phyloP scores from a whole-genome alignment of 2,888 invertebrate species.

The Sphecodes monilicornis region DNA sequence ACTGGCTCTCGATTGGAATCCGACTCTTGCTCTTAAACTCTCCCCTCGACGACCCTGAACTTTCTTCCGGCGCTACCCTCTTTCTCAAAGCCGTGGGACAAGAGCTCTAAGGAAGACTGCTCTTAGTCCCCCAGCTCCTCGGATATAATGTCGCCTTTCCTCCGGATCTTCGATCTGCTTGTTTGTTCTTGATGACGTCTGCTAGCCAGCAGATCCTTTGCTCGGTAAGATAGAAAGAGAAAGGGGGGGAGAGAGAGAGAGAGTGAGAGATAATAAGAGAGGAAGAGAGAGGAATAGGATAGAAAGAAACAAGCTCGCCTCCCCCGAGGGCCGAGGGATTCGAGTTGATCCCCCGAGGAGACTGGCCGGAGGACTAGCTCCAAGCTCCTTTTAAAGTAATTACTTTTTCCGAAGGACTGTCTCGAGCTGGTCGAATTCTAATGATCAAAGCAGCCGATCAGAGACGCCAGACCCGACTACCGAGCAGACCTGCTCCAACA shows the following conservation, averaged over 20 bases:
- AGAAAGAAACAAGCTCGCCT: not conserved
- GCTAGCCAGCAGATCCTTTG: constrained; percentile 58
- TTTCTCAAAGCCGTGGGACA: not conserved
- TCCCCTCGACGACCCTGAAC: constrained; percentile 1
- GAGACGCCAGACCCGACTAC: not conserved
- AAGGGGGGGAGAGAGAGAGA: not conserved
- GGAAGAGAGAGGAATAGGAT: not conserved
- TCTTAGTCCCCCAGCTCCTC: constrained; percentile 17
- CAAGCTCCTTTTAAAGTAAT: constrained; percentile 52
- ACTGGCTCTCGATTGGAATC: constrained; percentile 25
- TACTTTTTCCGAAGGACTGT: constrained; percentile 23
- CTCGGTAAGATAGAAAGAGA: not conserved
- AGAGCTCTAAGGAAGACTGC: not conserved
- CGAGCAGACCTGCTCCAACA: not conserved
- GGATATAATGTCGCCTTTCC: constrained; percentile 58
- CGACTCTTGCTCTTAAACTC: constrained; percentile 28
- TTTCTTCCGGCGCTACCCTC: constrained; percentile 1
- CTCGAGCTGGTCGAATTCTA: constrained; percentile 21
- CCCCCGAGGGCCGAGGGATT: constrained; percentile 19
- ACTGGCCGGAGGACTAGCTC: not conserved
- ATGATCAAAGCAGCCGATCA: constrained; percentile 5
- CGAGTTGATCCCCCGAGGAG: constrained; percentile 20
- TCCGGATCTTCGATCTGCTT: constrained; percentile 58
- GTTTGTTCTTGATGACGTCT: constrained; percentile 68
- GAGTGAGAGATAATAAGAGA: not conserved